Conservation (phyloP, 2,888 invertebrate species). For the Gymnoscelis rufifasciata region DNA sequence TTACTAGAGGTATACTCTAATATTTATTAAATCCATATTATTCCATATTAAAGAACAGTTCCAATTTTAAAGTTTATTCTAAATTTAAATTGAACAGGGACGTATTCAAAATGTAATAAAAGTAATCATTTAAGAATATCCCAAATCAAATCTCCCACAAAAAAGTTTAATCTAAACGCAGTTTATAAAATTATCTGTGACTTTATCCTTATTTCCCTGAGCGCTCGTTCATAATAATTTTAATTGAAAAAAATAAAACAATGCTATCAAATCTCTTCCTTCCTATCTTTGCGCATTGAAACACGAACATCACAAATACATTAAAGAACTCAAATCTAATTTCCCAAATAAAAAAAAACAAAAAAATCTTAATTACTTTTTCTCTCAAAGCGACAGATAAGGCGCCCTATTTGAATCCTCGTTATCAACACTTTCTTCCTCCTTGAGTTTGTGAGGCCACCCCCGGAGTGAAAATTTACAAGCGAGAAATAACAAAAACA, state of each 20-base stretch:
- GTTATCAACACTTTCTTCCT: conserved; percentile 61
- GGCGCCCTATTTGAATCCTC: conserved; percentile 58
- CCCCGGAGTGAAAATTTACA: conserved; percentile 4
- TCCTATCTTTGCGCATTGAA: conserved; percentile 45
- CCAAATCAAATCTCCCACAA: too few relatives aligned
- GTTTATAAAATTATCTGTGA: not conserved
- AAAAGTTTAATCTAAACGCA: too few relatives aligned
- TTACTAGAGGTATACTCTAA: too few relatives aligned
- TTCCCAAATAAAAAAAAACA: conserved; percentile 55
- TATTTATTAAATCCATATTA: too few relatives aligned
- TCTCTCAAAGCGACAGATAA: conserved; percentile 73
- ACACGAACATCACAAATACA: conserved; percentile 58
- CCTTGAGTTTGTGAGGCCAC: conserved; percentile 34
- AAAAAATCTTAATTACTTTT: conserved; percentile 73
- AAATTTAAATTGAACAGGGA: not conserved
- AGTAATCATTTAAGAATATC: too few relatives aligned
- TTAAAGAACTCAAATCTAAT: conserved; percentile 64
- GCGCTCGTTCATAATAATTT: not conserved
- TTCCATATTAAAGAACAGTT: not conserved
- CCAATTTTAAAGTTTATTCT: too few relatives aligned
- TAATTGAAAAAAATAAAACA: conserved; percentile 17
- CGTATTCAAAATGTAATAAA: not conserved
- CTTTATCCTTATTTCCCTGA: not conserved
- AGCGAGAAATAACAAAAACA: not conserved
- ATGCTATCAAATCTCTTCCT: conserved; percentile 18